Evolutionary conservation across 2,888 invertebrate species (phyloP).

Genomic region (Agonum fuliginosum): DNA sequence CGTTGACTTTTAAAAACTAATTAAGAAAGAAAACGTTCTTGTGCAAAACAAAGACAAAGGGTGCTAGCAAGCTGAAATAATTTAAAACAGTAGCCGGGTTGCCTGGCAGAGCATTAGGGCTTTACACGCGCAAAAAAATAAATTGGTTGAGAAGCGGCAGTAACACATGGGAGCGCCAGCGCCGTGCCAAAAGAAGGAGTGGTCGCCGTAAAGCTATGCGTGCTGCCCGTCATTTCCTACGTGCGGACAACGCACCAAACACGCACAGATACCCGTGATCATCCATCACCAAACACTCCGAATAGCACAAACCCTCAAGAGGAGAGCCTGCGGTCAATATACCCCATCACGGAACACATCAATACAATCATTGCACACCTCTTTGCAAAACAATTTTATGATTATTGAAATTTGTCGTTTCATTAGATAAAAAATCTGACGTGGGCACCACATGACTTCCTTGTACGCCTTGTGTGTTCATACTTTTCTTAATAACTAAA

Average conservation of each 20-base stretch:
- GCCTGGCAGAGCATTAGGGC: conserved; percentile 62
- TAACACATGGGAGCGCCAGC: conserved; percentile 62
- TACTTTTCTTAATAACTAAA: no score
- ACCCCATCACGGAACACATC: no score
- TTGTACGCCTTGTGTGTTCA: no score
- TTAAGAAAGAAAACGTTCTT: conserved; percentile 59
- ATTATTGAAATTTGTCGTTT: no score
- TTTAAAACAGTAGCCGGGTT: conserved; percentile 64
- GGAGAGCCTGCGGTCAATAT: no score
- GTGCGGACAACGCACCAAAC: conserved; percentile 5
- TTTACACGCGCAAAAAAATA: conserved; percentile 65
- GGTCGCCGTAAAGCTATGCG: conserved; percentile 62
- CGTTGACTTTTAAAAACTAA: conserved; percentile 59
- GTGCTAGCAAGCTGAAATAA: conserved; percentile 62
- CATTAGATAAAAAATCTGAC: no score
- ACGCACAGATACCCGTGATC: neutral
- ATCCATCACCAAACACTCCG: neutral
- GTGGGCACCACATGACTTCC: no score
- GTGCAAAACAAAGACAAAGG: conserved; percentile 55
- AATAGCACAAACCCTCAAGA: no score
- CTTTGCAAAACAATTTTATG: no score
- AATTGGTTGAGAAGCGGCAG: conserved; percentile 62
- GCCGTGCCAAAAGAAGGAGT: conserved; percentile 68
- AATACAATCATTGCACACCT: no score
- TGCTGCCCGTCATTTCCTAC: conserved; percentile 52